A percentile compares a stretch with the other conserved stretches of the same genome.
Conservation (phyloP, 2,888 invertebrate species). For the Criorhina ranunculi region DNA sequence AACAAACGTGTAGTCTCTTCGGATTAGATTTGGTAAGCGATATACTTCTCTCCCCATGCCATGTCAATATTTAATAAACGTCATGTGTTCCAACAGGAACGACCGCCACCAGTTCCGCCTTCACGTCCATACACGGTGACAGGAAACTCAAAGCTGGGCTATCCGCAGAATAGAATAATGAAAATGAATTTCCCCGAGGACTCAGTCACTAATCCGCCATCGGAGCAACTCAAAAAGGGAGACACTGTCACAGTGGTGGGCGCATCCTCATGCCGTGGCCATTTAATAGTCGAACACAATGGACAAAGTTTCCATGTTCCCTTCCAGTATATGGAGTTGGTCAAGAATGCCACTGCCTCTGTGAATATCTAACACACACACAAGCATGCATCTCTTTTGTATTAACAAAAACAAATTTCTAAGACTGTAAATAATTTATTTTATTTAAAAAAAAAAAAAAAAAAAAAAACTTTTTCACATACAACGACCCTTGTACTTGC, state of each 20-base stretch:
- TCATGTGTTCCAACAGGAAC: constrained; percentile 87
- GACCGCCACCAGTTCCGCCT: constrained; percentile 96
- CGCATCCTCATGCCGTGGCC: constrained; percentile 93
- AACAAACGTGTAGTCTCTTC: constrained; percentile 95
- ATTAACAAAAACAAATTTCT: constrained; percentile 63
- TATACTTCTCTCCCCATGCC: constrained; percentile 17
- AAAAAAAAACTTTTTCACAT: neutral
- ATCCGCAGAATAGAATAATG: constrained; percentile 96
- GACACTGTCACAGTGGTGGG: constrained; percentile 95
- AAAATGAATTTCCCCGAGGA: constrained; percentile 93
- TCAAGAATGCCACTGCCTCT: constrained; percentile 79
- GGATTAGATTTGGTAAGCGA: constrained; percentile 92
- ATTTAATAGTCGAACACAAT: constrained; percentile 93
- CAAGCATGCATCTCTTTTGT: constrained; percentile 51
- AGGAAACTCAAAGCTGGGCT: constrained; percentile 95
- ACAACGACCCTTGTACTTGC: constrained; percentile 3
- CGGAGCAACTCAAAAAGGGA: constrained; percentile 89
- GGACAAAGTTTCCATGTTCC: constrained; percentile 91
- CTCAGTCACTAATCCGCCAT: constrained; percentile 81
- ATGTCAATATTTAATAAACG: constrained; percentile 57
- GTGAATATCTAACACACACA: constrained; percentile 78
- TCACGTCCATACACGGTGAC: constrained; percentile 95
- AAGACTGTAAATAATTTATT: constrained; percentile 82
- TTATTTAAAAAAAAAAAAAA: too few species aligned
- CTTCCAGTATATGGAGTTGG: constrained; percentile 92